Evolutionary conservation across 1,140 invertebrate species (phyloP).

Genomic region (Rhagoletis zephyria): DNA sequence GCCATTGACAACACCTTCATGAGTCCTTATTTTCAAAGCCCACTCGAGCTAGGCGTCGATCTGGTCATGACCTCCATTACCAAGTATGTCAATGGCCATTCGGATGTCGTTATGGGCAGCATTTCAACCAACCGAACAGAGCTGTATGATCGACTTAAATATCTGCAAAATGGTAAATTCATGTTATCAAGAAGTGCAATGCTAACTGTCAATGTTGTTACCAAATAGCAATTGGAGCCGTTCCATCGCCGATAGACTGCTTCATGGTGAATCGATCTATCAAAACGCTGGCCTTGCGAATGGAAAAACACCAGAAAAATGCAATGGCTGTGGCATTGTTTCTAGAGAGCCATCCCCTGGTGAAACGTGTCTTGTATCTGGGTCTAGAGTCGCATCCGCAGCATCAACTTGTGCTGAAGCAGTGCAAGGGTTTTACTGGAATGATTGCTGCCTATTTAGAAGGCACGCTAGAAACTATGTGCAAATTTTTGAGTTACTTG

Average conservation of each 20-base stretch:
- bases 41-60: slow-evolving; percentile 92
- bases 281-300: slow-evolving; percentile 94
- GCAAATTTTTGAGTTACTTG: slow-evolving; percentile 83
- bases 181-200: too few species aligned
- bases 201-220: too few species aligned
- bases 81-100: slow-evolving; percentile 99
- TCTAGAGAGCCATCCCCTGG: slow-evolving; percentile 83
- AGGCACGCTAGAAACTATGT: slow-evolving; percentile 84
- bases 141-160: slow-evolving; percentile 83
- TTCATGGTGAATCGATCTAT: slow-evolving; percentile 93
- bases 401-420: slow-evolving; percentile 85
- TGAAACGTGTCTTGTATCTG: slow-evolving; percentile 89
- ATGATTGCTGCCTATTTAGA: slow-evolving; percentile 92
- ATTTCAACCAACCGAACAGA: slow-evolving; percentile 83
- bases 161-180: slow-evolving; percentile 94
- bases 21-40: slow-evolving; percentile 93
- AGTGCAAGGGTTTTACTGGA: slow-evolving; percentile 92
- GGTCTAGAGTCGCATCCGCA: slow-evolving; percentile 92
- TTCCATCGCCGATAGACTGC: slow-evolving; percentile 97
- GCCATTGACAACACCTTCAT: slow-evolving; percentile 98
- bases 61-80: slow-evolving; percentile 93
- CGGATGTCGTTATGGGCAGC: slow-evolving; percentile 97
- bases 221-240: slow-evolving; percentile 89
- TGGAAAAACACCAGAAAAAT: slow-evolving; percentile 90
- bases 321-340: slow-evolving; percentile 84